phyloP scores from a whole-genome alignment of 2,888 invertebrate species.

The Lamellibrachia satsuma region DNA sequence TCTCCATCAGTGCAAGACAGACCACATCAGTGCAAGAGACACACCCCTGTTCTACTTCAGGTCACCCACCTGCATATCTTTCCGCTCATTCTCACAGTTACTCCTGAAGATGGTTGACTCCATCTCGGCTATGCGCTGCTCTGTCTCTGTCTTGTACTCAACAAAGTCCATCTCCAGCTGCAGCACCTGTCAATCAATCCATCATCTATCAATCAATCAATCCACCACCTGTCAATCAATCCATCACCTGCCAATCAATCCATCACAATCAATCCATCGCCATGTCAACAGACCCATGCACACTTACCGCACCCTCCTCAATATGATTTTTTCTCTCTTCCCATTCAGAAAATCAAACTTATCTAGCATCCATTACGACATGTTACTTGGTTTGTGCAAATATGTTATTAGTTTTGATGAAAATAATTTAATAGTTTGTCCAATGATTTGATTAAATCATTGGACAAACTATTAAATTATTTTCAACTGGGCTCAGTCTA shows the following conservation, averaged over 20 bases:
- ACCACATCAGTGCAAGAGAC: neutral
- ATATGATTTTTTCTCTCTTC: too few relatives aligned
- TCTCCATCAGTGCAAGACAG: neutral
- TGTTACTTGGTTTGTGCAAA: too few relatives aligned
- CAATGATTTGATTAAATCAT: too few relatives aligned
- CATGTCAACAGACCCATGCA: neutral
- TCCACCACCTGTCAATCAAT: neutral
- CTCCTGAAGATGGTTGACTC: neutral
- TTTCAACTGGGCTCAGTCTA: too few relatives aligned
- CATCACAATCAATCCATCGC: neutral
- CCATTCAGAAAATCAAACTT: too few relatives aligned
- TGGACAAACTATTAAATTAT: too few relatives aligned
- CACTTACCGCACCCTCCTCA: neutral
- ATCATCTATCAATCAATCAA: neutral
- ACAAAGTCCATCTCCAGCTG: slow-evolving; percentile 6
- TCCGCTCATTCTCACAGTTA: neutral
- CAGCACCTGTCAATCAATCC: neutral
- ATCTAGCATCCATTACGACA: too few relatives aligned
- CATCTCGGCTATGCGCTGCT: slow-evolving; percentile 3
- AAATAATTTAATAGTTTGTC: too few relatives aligned
- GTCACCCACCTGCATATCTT: neutral
- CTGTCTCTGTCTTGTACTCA: neutral
- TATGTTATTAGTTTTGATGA: too few relatives aligned
- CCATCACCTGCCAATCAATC: neutral
- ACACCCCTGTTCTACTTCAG: neutral